A percentile compares a stretch with the other conserved stretches of the same genome.
Evolutionary conservation across 2,113 vertebrate genomes (phyloP).

Genomic region (Mionectes macconnelli): DNA sequence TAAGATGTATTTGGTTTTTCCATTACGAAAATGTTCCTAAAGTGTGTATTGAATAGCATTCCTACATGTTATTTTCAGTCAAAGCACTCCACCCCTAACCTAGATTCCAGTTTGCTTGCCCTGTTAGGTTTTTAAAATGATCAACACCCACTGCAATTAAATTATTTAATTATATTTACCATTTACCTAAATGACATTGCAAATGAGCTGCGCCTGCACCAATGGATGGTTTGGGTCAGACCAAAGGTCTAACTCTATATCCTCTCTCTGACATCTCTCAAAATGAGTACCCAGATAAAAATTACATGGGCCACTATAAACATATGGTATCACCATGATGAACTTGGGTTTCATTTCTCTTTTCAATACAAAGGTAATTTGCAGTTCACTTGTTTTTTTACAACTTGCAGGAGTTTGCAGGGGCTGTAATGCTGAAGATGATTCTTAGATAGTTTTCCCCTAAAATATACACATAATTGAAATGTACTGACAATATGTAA

Average conservation of each 20-base stretch:
- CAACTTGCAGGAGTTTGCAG: neutral
- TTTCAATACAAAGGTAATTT: neutral
- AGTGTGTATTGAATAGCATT: neutral
- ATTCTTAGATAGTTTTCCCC: neutral
- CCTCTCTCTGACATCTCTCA: neutral
- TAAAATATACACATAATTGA: neutral
- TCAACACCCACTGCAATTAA: neutral
- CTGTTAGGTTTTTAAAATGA: neutral
- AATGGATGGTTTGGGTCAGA: neutral
- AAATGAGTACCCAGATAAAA: neutral
- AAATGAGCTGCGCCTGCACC: neutral
- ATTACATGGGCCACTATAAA: neutral
- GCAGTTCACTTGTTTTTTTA: neutral
- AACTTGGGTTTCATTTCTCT: neutral
- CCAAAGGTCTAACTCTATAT: neutral
- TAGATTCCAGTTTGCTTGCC: conserved; percentile 11
- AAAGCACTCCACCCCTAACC: neutral
- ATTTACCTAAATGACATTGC: neutral
- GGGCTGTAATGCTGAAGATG: neutral
- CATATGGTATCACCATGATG: fast-evolving
- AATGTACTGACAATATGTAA: neutral
- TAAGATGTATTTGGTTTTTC: neutral
- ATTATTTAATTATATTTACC: neutral
- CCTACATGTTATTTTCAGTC: neutral
- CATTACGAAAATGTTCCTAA: neutral